Percentiles rank a stretch among this genome's conserved stretches.
Conservation (phyloP, 2,113 vertebrate species). For the Crocuta crocuta region DNA sequence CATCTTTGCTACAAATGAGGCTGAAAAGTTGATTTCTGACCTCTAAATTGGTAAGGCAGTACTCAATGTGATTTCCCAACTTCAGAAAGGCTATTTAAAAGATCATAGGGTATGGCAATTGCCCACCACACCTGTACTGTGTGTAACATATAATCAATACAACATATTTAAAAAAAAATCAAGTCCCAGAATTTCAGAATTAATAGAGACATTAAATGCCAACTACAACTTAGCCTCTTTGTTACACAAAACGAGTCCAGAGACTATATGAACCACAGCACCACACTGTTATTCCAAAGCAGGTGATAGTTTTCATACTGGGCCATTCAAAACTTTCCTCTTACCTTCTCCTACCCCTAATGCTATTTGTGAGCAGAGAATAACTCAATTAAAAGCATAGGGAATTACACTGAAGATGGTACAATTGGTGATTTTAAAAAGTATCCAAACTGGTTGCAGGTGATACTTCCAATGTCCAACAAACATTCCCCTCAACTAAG, state of each 20-base stretch:
- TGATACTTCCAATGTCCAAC: background rate
- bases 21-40: background rate
- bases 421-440: background rate
- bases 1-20: background rate
- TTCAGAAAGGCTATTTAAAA: background rate
- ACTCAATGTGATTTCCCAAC: background rate
- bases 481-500: background rate
- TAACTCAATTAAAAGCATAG: background rate
- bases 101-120: background rate
- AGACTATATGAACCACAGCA: background rate
- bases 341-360: background rate
- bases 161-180: background rate
- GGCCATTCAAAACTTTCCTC: background rate
- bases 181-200: background rate
- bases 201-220: background rate
- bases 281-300: background rate
- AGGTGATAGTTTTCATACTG: background rate
- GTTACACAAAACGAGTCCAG: background rate
- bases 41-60: background rate
- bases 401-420: background rate
- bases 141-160: background rate
- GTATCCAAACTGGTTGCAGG: background rate
- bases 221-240: background rate
- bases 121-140: background rate
- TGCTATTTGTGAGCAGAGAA: background rate